A percentile compares a stretch with the other conserved stretches of the same genome.
Conservation (phyloP, 2,797 vertebrate species). For the Eospalax fontanierii region DNA sequence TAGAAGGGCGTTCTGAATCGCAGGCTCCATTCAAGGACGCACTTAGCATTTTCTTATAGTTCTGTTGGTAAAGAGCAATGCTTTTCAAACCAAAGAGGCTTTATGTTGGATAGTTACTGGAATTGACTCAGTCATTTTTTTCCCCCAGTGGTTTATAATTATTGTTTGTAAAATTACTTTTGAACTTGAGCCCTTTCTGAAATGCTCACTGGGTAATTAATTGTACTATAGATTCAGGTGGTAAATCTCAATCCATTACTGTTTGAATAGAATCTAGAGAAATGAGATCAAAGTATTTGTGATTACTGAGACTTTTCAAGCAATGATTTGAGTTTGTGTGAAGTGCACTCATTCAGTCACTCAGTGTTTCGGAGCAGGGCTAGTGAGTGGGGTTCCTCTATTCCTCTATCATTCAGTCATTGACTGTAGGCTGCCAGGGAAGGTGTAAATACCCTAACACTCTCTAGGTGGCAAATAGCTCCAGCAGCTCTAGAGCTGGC, state of each 20-base stretch:
- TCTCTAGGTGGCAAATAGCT: not conserved
- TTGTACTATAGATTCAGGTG: slow-evolving; percentile 52
- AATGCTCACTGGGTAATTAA: slow-evolving; percentile 33
- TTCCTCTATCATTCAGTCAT: not conserved
- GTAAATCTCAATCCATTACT: slow-evolving; percentile 39
- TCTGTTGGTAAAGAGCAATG: slow-evolving; percentile 40
- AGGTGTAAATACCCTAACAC: not conserved
- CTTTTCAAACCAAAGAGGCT: slow-evolving; percentile 64
- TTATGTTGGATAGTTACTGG: slow-evolving; percentile 51
- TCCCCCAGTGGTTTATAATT: slow-evolving; percentile 42
- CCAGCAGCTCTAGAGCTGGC: not conserved
- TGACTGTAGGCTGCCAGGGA: not conserved
- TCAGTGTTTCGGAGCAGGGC: not conserved
- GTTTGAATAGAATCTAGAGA: slow-evolving; percentile 33
- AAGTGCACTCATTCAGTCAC: not conserved
- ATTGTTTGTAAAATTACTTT: slow-evolving; percentile 63
- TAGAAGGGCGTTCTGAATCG: not conserved
- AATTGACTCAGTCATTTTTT: slow-evolving; percentile 26
- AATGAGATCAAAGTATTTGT: slow-evolving; percentile 13
- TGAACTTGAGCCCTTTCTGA: slow-evolving; percentile 61
- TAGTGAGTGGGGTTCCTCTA: not conserved
- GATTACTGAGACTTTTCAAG: slow-evolving; percentile 22
- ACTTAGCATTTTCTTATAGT: slow-evolving; percentile 60
- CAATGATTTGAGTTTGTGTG: not conserved
- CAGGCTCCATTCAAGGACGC: slow-evolving; percentile 49